These are phyloP conservation scores for Camponotus vicinus DNA, from an alignment of 1,140 invertebrate species.

Conservation along the genomic window DNA sequence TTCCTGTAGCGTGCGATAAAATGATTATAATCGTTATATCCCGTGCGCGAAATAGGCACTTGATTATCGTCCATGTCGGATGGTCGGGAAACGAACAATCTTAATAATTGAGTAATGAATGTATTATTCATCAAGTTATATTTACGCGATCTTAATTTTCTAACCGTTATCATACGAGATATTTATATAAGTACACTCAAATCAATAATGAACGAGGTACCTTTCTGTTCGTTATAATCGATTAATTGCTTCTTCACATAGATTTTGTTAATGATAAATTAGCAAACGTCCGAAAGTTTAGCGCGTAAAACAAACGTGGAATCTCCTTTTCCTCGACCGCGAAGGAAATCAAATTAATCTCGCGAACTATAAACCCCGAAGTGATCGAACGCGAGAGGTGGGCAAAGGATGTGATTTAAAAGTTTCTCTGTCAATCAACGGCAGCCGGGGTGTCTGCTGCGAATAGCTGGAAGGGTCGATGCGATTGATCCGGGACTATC, in stretches of 20 bases:
- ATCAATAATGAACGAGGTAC: not conserved
- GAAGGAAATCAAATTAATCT: slow-evolving; percentile 41
- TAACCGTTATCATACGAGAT: not conserved
- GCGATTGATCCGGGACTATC: slow-evolving; percentile 74
- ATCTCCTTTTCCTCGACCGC: not conserved
- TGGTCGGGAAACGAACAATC: slow-evolving; percentile 52
- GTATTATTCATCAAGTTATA: slow-evolving; percentile 57
- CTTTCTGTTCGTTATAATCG: not conserved
- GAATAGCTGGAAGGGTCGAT: slow-evolving; percentile 76
- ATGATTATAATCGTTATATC: slow-evolving; percentile 58
- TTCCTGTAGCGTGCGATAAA: slow-evolving; percentile 54
- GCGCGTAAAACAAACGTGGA: not conserved
- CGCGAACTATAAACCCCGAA: not conserved
- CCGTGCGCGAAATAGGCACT: slow-evolving; percentile 51
- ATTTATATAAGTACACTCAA: slow-evolving; percentile 2
- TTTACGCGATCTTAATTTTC: slow-evolving; percentile 54
- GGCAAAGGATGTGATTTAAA: slow-evolving; percentile 74
- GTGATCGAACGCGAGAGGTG: slow-evolving; percentile 23
- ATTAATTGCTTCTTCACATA: slow-evolving; percentile 18
- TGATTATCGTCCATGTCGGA: slow-evolving; percentile 51
- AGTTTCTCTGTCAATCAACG: slow-evolving; percentile 81
- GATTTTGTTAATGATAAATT: not conserved
- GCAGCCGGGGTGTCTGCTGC: slow-evolving; percentile 71
- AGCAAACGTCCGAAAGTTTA: slow-evolving; percentile 13
- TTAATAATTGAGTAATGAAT: slow-evolving; percentile 51